Conservation (phyloP, 1,140 invertebrate species). For the Euura lappo region DNA sequence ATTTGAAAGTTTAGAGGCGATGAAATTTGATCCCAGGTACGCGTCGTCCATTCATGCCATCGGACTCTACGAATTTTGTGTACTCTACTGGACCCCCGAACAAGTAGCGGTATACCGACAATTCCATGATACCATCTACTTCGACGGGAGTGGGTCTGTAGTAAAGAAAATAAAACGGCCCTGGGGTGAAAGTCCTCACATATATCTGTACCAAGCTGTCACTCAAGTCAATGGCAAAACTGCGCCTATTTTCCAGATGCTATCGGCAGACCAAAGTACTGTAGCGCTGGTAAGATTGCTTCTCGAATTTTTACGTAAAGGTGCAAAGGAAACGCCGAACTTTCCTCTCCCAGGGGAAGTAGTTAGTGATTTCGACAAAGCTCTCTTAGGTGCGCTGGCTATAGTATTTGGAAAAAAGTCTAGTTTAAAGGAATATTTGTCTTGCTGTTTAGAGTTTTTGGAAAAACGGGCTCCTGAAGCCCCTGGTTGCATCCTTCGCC, state of each 20-base stretch:
- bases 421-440: conserved; percentile 8
- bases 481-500: neutral
- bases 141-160: conserved; percentile 19
- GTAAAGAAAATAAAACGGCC: conserved; percentile 13
- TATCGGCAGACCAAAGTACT: conserved; percentile 10
- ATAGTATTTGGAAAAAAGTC: neutral
- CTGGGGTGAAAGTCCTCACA: conserved; percentile 16
- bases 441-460: neutral
- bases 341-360: conserved; percentile 3
- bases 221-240: neutral
- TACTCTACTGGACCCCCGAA: conserved; percentile 17
- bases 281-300: conserved; percentile 11
- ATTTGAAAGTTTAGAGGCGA: neutral
- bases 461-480: neutral
- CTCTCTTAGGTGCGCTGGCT: neutral
- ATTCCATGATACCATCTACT: neutral
- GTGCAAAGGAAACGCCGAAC: neutral
- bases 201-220: conserved; percentile 21
- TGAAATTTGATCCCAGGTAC: too few species aligned
- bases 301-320: conserved; percentile 11
- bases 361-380: conserved; percentile 14
- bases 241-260: conserved; percentile 18
- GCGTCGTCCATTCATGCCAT: conserved; percentile 6
- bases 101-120: conserved; percentile 18
- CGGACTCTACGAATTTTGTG: conserved; percentile 16